Base-by-base conservation (phyloP, 2,797 vertebrate genomes). In the Centropyge bicolor region DNA sequence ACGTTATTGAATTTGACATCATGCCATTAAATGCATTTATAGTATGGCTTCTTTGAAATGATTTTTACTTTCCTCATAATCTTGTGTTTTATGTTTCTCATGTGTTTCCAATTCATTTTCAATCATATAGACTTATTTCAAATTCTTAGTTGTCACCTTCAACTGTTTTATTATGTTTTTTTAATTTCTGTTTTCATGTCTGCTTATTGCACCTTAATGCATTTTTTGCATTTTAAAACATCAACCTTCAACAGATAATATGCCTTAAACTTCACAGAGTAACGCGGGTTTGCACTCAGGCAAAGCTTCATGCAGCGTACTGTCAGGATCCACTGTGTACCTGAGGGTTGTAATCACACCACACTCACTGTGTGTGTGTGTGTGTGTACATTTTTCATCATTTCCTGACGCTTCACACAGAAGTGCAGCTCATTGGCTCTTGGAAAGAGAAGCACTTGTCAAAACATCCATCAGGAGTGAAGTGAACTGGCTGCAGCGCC, bases 401-500 rank as follows among this genome's bases (percentile, higher is more conserved):
- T 85, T 69, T 88, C 81, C 75, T 76, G 65, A 86, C 4, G 70
- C 78, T 89, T 89, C 80, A 74, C 65, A 84, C 72, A 57, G 81
- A 84, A 31, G 80, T 86, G 82, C 81, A 79, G 88, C 78, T 55
- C 51, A 75, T 59, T 82, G 83, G 70, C 86, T 73, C 60, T 60
- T 74, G 80, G 70, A 90, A 84, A 87, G 79, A 88, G 76, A 82
- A 57, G 62, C 71, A 45, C 84, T 90, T 87, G 85, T 91, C 85
- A 88, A 87, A 88, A 90, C 89, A 92, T 91, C 90, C 85, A 87
- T 92, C 85, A 88, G 51, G 24, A 54, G 35, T 41, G 63, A 80
- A 74, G 65, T 16, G 57, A 88, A 74, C 82, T 54, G 72, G 59
- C 85, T 67, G 79, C 71, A 63, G 81, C 8, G 71, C 76, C 46